A percentile compares a stretch with the other conserved stretches of the same genome.
These are phyloP conservation scores for Meloidogyne chitwoodi DNA, from an alignment of 1,140 invertebrate species.

Conservation along the genomic window DNA sequence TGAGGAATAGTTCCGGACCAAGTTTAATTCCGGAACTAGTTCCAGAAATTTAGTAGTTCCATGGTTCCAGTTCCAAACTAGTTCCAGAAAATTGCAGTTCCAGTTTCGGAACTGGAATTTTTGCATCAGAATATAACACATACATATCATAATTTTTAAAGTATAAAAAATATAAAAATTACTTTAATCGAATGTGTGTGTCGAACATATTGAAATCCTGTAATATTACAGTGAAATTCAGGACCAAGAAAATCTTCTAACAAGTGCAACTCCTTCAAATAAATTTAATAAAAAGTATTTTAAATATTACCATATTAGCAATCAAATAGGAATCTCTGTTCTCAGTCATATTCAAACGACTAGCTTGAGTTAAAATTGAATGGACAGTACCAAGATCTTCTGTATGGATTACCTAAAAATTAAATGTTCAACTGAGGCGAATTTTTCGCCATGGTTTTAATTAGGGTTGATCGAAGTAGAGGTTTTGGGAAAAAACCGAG, in stretches of 20 bases:
- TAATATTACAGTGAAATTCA: slow-evolving; percentile 54
- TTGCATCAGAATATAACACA: too few species aligned
- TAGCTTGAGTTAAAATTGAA: slow-evolving; percentile 43
- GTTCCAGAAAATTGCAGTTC: too few species aligned
- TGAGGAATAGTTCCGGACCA: too few species aligned
- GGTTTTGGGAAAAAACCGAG: too few species aligned
- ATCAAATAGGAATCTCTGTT: slow-evolving; percentile 51
- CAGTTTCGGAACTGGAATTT: too few species aligned
- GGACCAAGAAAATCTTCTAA: slow-evolving; percentile 50
- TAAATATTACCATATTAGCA: slow-evolving; percentile 44
- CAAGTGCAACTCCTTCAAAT: slow-evolving; percentile 46
- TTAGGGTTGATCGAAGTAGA: background rate
- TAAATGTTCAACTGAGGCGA: background rate
- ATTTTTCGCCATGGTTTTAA: background rate
- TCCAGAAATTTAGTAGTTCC: too few species aligned
- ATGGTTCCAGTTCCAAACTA: too few species aligned
- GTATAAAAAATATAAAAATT: background rate
- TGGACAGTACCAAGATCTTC: slow-evolving; percentile 49
- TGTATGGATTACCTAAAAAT: slow-evolving; percentile 51
- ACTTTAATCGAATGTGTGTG: slow-evolving; percentile 51
- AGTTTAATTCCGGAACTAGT: too few species aligned
- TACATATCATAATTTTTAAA: too few species aligned
- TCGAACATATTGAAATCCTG: slow-evolving; percentile 51
- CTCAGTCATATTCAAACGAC: slow-evolving; percentile 53
- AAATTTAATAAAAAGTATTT: background rate